A percentile compares a stretch with the other conserved stretches of the same genome.
Conservation (phyloP, 2,888 invertebrate genomes). For the Tuberolachnus salignus region DNA sequence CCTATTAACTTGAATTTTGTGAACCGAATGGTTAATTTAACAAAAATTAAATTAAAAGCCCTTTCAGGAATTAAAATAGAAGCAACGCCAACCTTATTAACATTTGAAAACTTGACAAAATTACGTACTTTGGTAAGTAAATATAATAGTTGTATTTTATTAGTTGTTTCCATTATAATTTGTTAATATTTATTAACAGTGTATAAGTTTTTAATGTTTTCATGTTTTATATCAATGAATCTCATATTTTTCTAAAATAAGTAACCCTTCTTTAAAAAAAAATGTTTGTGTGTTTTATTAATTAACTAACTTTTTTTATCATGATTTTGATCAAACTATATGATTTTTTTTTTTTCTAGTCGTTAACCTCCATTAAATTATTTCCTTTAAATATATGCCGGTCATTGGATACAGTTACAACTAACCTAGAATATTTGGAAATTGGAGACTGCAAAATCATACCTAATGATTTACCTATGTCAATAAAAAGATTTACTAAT, state of each 20-base stretch:
- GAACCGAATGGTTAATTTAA: conserved; percentile 68
- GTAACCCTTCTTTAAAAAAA: too few species aligned
- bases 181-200: too few species aligned
- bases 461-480: conserved; percentile 72
- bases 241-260: too few species aligned
- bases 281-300: too few species aligned
- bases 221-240: too few species aligned
- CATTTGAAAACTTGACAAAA: conserved; percentile 69
- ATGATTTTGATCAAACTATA: not conserved
- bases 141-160: conserved; percentile 65
- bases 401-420: conserved; percentile 67
- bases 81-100: conserved; percentile 64
- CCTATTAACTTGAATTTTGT: conserved; percentile 69
- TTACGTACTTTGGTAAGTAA: conserved; percentile 72
- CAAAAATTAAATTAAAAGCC: conserved; percentile 78
- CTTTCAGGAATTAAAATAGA: conserved; percentile 70
- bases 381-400: conserved; percentile 58
- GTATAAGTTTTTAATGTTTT: too few species aligned
- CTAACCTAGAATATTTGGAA: conserved; percentile 76
- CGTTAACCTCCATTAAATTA: conserved; percentile 65
- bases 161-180: not conserved
- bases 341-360: conserved; percentile 61
- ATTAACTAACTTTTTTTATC: too few species aligned
- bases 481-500: conserved; percentile 68
- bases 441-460: conserved; percentile 81